These are phyloP conservation scores for Cladopsammia gracilis DNA, from an alignment of 64 coral and sea anemone genomes.

Conservation along the genomic window DNA sequence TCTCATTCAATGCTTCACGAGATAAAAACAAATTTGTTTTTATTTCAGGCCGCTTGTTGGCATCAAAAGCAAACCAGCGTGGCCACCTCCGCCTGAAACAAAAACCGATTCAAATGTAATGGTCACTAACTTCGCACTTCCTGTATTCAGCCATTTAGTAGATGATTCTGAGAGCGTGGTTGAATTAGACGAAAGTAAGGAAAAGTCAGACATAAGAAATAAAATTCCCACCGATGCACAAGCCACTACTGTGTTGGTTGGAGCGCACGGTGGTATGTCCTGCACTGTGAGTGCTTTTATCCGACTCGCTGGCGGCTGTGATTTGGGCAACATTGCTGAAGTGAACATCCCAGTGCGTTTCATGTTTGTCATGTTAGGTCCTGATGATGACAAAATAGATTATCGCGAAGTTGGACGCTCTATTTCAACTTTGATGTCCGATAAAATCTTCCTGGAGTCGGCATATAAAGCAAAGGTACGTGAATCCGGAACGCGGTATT, in stretches of 20 bases:
- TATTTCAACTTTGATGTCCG: conserved; percentile 93
- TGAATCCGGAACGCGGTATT: background rate
- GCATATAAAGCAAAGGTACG: conserved; percentile 85
- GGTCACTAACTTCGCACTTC: background rate
- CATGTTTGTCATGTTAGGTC: conserved; percentile 87
- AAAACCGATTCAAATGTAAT: background rate
- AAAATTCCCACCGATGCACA: conserved; percentile 88
- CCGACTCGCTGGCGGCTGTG: conserved; percentile 79
- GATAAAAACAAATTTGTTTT: background rate
- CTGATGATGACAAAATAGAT: conserved; percentile 56
- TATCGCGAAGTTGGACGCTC: conserved; percentile 95
- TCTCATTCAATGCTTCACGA: too few relatives aligned
- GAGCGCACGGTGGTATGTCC: conserved; percentile 68
- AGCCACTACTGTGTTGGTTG: conserved; percentile 98
- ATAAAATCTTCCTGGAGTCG: conserved; percentile 84
- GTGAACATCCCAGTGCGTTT: conserved; percentile 93
- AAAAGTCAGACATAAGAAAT: conserved; percentile 20
- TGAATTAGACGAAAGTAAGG: background rate
- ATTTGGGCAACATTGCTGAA: conserved; percentile 88
- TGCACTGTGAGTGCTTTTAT: conserved; percentile 78
- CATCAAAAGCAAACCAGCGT: background rate
- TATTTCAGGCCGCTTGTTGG: background rate
- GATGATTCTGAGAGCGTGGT: background rate
- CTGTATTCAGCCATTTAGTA: background rate
- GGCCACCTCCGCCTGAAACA: background rate